Evolutionary conservation across 2,113 vertebrate genomes (phyloP).

Genomic region (Accipiter virgatus): DNA sequence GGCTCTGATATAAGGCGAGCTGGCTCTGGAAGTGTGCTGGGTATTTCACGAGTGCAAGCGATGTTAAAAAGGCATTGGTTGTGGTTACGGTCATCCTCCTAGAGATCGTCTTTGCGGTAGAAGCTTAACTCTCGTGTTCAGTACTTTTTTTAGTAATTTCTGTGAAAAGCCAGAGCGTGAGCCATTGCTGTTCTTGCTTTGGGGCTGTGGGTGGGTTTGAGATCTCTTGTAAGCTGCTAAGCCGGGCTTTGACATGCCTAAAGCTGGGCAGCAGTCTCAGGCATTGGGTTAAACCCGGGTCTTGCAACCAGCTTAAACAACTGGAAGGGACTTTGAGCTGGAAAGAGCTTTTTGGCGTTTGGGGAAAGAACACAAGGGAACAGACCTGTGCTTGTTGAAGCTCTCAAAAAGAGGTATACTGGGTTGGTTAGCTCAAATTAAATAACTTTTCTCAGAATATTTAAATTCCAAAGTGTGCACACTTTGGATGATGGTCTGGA

Average conservation of each 20-base stretch:
- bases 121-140: fast-evolving
- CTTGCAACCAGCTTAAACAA: not conserved
- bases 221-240: not conserved
- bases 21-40: too few relatives aligned
- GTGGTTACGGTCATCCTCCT: fast-evolving
- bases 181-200: fast-evolving
- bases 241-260: not conserved
- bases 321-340: not conserved
- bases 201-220: fast-evolving
- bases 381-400: fast-evolving
- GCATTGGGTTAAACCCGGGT: fast-evolving
- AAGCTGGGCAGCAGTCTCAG: not conserved
- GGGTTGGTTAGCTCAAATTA: not conserved
- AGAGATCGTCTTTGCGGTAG: fast-evolving
- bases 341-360: not conserved
- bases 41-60: fast-evolving
- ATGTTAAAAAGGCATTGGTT: too few relatives aligned
- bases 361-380: fast-evolving
- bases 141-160: not conserved
- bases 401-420: fast-evolving
- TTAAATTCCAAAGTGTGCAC: not conserved
- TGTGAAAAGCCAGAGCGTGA: fast-evolving
- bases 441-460: fast-evolving
- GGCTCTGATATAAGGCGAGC: fast-evolving
- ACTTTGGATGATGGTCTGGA: too few relatives aligned